Conservation (phyloP, 2,797 vertebrate genomes). For the Manis javanica region DNA sequence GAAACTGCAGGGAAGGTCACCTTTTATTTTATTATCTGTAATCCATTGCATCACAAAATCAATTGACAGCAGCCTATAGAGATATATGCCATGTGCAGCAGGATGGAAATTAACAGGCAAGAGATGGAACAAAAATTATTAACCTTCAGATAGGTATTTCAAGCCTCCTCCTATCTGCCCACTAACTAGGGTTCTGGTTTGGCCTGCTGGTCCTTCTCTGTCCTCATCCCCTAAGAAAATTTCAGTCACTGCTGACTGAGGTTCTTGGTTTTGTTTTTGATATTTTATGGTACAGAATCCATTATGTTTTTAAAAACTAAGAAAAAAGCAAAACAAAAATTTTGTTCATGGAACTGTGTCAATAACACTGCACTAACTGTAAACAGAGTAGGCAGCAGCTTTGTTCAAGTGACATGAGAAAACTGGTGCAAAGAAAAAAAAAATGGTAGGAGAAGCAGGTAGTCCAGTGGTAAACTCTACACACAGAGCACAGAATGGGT, state of each 20-base stretch:
- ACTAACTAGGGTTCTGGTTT: not conserved
- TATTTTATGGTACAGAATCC: slow-evolving; percentile 20
- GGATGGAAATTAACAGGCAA: not conserved
- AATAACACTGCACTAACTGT: not conserved
- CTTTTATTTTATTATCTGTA: slow-evolving; percentile 34
- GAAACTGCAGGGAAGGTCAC: not conserved
- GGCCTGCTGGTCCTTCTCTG: not conserved
- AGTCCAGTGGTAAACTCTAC: not conserved
- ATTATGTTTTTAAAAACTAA: slow-evolving; percentile 43
- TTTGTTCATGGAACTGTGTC: not conserved
- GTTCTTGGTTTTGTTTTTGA: slow-evolving; percentile 34
- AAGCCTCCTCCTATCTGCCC: not conserved
- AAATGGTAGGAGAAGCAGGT: not conserved
- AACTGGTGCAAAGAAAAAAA: slow-evolving; percentile 17
- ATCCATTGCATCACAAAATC: not conserved
- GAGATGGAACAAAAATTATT: slow-evolving; percentile 7
- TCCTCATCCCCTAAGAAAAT: not conserved
- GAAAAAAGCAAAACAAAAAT: slow-evolving; percentile 13
- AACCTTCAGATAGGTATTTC: not conserved
- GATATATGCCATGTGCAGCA: not conserved
- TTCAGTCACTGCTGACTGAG: not conserved
- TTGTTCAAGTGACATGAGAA: not conserved
- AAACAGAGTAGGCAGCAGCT: slow-evolving; percentile 2
- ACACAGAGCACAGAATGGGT: not conserved
- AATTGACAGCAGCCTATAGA: not conserved